These are phyloP conservation scores for Andricus quercusramuli DNA, from an alignment of 2,888 invertebrate genomes.

Conservation along the genomic window DNA sequence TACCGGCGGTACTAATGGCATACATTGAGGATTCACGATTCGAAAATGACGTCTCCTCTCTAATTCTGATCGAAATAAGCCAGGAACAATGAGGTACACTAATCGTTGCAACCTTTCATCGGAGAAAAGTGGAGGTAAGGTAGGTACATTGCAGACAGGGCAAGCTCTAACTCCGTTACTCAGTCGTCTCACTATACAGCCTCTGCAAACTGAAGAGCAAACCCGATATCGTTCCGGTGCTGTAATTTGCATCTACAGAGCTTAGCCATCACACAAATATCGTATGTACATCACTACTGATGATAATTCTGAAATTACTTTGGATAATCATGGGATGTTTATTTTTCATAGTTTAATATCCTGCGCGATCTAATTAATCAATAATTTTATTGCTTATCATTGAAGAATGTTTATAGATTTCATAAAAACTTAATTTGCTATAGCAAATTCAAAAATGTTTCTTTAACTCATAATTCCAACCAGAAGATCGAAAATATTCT, in stretches of 20 bases:
- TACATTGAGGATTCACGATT: conserved; percentile 69
- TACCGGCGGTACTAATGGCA: conserved; percentile 61
- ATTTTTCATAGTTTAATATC: not conserved
- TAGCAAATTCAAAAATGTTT: not conserved
- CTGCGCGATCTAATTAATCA: not conserved
- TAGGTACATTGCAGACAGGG: conserved; percentile 68
- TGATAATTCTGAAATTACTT: conserved; percentile 3
- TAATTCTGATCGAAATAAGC: conserved; percentile 70
- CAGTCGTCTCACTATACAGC: conserved; percentile 70
- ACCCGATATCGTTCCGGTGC: conserved; percentile 22
- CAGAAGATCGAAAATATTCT: not conserved
- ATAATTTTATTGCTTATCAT: not conserved
- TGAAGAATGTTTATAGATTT: not conserved
- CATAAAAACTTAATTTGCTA: not conserved
- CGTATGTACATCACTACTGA: not conserved
- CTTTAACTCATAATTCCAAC: not conserved
- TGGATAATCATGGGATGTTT: not conserved
- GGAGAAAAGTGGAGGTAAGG: conserved; percentile 64
- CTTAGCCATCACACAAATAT: not conserved
- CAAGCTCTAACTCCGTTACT: conserved; percentile 69
- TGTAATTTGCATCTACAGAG: not conserved
- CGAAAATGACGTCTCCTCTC: conserved; percentile 71
- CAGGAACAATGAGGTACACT: conserved; percentile 73
- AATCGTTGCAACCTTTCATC: conserved; percentile 69
- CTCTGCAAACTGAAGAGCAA: conserved; percentile 69